Conservation (phyloP, 2,113 vertebrate species). For the Callospermophilus lateralis region DNA sequence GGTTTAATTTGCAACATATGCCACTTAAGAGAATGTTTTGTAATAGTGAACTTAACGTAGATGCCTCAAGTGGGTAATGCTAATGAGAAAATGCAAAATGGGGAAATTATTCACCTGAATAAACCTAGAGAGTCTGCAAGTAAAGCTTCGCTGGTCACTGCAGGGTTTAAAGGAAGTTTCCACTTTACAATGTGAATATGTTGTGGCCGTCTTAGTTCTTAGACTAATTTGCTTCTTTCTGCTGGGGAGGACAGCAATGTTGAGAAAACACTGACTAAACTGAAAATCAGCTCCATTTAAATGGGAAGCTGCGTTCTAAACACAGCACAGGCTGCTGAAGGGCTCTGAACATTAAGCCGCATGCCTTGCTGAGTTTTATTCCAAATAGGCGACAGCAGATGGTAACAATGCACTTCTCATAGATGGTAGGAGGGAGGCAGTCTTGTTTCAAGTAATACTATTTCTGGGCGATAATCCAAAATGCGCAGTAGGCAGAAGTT, state of each 20-base stretch:
- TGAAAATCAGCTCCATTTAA: slow-evolving; percentile 86
- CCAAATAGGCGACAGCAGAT: slow-evolving; percentile 76
- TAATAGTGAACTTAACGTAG: slow-evolving; percentile 47
- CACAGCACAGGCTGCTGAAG: slow-evolving; percentile 81
- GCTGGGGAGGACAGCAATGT: slow-evolving; percentile 69
- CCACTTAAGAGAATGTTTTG: slow-evolving; percentile 51
- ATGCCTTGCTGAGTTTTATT: slow-evolving; percentile 81
- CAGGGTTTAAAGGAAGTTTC: slow-evolving; percentile 66
- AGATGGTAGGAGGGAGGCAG: slow-evolving; percentile 94
- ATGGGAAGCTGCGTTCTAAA: slow-evolving; percentile 79
- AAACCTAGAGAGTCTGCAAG: slow-evolving; percentile 63
- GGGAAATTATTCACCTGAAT: slow-evolving; percentile 68
- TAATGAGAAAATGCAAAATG: slow-evolving; percentile 72
- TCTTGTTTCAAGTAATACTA: slow-evolving; percentile 95
- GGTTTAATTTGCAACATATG: slow-evolving; percentile 19
- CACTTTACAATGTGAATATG: slow-evolving; percentile 46
- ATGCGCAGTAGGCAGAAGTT: slow-evolving; percentile 93
- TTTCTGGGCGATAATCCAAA: slow-evolving; percentile 91
- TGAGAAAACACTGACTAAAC: slow-evolving; percentile 83
- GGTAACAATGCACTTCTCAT: slow-evolving; percentile 86
- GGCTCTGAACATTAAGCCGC: slow-evolving; percentile 82
- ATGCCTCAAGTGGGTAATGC: slow-evolving; percentile 27
- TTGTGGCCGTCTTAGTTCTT: slow-evolving; percentile 46
- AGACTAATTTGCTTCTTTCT: slow-evolving; percentile 84
- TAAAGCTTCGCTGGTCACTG: slow-evolving; percentile 44